These are phyloP conservation scores for Drymodes brunneopygia DNA, from an alignment of 2,113 vertebrate species.

Conservation along the genomic window DNA sequence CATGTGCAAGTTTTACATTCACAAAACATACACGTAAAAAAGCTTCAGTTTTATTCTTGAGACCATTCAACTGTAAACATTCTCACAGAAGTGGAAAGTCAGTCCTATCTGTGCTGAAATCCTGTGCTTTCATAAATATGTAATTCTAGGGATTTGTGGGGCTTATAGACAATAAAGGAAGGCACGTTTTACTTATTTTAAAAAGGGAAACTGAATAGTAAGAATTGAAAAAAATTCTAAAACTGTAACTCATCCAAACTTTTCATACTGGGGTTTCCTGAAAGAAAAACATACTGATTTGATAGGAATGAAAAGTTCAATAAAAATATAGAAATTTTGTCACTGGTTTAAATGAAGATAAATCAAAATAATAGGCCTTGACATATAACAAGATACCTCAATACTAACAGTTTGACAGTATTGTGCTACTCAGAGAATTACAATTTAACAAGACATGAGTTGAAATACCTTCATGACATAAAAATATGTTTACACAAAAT, in stretches of 20 bases:
- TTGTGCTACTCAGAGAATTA: neutral
- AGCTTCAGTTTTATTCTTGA: neutral
- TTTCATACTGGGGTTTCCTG: neutral
- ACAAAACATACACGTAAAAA: neutral
- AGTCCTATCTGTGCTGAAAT: neutral
- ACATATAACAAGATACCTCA: neutral
- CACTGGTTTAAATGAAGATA: neutral
- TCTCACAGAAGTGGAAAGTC: slow-evolving; percentile 12
- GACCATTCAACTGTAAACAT: neutral
- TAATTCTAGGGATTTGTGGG: neutral
- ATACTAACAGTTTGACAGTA: neutral
- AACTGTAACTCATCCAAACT: neutral
- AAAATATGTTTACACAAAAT: neutral
- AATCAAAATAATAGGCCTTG: neutral
- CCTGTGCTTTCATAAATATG: neutral
- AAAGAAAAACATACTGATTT: neutral
- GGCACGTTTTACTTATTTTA: neutral
- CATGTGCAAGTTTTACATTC: neutral
- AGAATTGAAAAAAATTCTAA: neutral
- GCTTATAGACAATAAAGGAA: neutral
- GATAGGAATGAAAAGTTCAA: neutral
- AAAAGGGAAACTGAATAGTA: neutral
- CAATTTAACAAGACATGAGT: neutral
- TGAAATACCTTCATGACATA: neutral
- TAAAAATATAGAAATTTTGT: neutral